phyloP scores from a whole-genome alignment of 1,140 invertebrate genomes.

The Sinella curviseta region DNA sequence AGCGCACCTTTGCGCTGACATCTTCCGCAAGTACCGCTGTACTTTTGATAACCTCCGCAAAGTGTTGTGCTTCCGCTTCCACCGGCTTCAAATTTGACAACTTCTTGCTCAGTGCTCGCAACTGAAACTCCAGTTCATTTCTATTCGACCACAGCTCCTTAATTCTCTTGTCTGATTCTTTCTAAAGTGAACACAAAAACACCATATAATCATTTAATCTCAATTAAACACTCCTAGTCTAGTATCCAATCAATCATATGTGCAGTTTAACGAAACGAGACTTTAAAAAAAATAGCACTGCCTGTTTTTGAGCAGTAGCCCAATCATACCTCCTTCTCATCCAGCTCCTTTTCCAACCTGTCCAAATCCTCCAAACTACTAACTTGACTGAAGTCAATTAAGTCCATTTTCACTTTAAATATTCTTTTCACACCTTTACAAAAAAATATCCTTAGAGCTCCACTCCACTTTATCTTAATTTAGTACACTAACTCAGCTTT shows the following conservation, averaged over 20 bases:
- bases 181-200: no score
- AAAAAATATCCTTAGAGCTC: no score
- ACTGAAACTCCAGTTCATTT: constrained; percentile 66
- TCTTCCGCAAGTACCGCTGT: constrained; percentile 88
- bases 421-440: no score
- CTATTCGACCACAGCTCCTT: constrained; percentile 63
- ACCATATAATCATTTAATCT: constrained; percentile 49
- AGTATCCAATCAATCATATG: no score
- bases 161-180: constrained; percentile 62
- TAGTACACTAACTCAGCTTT: no score
- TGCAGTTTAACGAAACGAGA: background rate
- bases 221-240: background rate
- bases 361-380: constrained; percentile 43
- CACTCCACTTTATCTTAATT: no score
- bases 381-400: constrained; percentile 38
- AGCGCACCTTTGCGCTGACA: constrained; percentile 93
- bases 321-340: constrained; percentile 40
- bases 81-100: constrained; percentile 69
- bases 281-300: background rate
- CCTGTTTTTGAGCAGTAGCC: no score
- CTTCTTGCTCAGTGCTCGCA: constrained; percentile 64
- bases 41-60: constrained; percentile 79
- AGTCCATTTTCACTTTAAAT: no score
- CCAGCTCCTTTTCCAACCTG: constrained; percentile 28
- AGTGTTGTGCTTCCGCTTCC: constrained; percentile 69